phyloP scores from a whole-genome alignment of 2,888 invertebrate species.

The Drosophila meridionalis region DNA sequence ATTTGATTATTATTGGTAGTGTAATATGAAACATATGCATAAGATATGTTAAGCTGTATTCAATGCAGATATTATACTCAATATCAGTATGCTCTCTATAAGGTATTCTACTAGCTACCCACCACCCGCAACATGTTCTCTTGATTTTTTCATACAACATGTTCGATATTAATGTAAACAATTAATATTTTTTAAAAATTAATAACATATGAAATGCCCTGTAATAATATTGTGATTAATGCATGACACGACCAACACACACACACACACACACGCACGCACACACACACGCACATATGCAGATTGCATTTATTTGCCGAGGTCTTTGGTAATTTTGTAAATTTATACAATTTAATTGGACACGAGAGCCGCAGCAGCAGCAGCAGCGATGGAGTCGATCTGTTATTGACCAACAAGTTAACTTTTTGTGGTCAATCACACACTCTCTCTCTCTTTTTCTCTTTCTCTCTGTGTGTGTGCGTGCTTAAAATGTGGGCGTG shows the following conservation, averaged over 20 bases:
- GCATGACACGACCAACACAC: slow-evolving; percentile 25
- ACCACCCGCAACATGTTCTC: neutral
- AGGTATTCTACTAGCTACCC: slow-evolving; percentile 21
- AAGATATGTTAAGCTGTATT: too few species aligned
- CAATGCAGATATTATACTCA: too few species aligned
- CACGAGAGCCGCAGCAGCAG: slow-evolving; percentile 51
- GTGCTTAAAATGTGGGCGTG: slow-evolving; percentile 2
- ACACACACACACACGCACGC: slow-evolving; percentile 8
- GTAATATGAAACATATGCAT: too few species aligned
- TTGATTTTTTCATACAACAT: neutral
- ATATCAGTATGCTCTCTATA: neutral
- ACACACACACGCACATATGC: neutral
- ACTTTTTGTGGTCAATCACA: slow-evolving; percentile 61
- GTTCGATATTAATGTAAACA: slow-evolving; percentile 40
- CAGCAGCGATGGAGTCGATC: slow-evolving; percentile 15
- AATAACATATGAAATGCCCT: slow-evolving; percentile 55
- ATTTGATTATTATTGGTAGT: too few species aligned
- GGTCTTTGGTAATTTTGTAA: slow-evolving; percentile 71
- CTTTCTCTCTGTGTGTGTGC: neutral
- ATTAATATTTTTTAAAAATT: slow-evolving; percentile 54
- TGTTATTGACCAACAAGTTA: slow-evolving; percentile 63
- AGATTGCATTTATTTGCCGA: slow-evolving; percentile 35
- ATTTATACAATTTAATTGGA: slow-evolving; percentile 78
- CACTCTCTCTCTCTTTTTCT: neutral
- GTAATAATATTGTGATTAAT: slow-evolving; percentile 63